These are phyloP conservation scores for Lumbricus terrestris DNA, from an alignment of 2,888 invertebrate species.

Conservation along the genomic window DNA sequence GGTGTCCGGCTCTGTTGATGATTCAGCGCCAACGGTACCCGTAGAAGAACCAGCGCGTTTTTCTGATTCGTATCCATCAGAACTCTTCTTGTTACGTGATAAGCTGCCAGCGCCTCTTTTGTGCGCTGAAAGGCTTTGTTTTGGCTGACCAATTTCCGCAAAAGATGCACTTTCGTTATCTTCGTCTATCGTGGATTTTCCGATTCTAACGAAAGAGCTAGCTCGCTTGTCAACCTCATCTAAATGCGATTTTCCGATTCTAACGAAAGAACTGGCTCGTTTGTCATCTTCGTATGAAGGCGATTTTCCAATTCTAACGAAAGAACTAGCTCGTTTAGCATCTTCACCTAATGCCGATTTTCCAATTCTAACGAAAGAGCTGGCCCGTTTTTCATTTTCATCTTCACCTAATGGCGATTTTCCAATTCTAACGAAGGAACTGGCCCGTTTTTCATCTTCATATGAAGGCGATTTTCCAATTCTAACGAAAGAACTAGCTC, in stretches of 20 bases:
- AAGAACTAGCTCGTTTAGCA: constrained; percentile 18
- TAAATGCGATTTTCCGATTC: not conserved
- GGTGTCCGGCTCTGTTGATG: not conserved
- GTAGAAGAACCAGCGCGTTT: constrained; percentile 30
- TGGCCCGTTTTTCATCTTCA: not conserved
- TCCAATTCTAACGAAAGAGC: constrained; percentile 22
- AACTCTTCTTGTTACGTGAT: not conserved
- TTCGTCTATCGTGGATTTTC: not conserved
- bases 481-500: constrained; percentile 6
- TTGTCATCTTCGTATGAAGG: not conserved
- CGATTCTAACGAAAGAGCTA: constrained; percentile 20
- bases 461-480: constrained; percentile 14
- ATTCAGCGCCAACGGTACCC: constrained; percentile 28
- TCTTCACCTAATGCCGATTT: not conserved
- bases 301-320: constrained; percentile 23
- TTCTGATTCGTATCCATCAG: not conserved
- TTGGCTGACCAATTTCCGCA: not conserved
- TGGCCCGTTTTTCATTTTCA: constrained; percentile 16
- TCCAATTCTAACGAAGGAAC: constrained; percentile 23
- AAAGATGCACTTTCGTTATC: constrained; percentile 4
- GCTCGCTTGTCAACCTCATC: constrained; percentile 6
- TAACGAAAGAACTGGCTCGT: constrained; percentile 22
- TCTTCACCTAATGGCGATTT: not conserved
- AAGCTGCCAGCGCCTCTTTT: not conserved
- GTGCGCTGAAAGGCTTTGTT: not conserved